Evolutionary conservation across 2,888 invertebrate species (phyloP).

Genomic region (Ormia ochracea): DNA sequence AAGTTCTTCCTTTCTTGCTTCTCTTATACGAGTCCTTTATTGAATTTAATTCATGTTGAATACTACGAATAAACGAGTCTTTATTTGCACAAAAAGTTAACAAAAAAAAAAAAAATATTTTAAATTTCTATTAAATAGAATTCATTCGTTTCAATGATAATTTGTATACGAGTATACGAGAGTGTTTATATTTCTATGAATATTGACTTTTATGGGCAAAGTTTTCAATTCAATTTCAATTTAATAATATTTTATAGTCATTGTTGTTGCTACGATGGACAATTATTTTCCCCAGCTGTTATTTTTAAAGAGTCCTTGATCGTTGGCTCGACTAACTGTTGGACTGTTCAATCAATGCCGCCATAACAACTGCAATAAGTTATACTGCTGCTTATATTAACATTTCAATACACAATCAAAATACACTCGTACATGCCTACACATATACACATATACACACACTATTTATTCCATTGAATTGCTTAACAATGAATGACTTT

Average conservation of each 20-base stretch:
- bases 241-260: conserved; percentile 57
- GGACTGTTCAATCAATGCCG: conserved; percentile 56
- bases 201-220: conserved; percentile 59
- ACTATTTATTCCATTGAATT: conserved; percentile 41
- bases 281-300: conserved; percentile 4
- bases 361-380: conserved; percentile 44
- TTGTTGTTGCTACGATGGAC: conserved; percentile 8
- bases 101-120: conserved; percentile 56
- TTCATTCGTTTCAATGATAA: conserved; percentile 37
- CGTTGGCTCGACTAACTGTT: conserved; percentile 12
- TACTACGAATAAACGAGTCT: background rate
- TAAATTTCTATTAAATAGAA: conserved; percentile 48
- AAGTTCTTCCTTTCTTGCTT: background rate
- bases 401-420: conserved; percentile 12
- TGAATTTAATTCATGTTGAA: conserved; percentile 6
- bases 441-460: background rate
- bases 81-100: conserved; percentile 28
- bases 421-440: too few relatives aligned
- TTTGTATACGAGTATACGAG: background rate
- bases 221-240: conserved; percentile 61
- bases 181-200: conserved; percentile 26
- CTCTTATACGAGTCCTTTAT: background rate
- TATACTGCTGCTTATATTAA: background rate
- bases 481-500: conserved; percentile 23
- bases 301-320: conserved; percentile 17